phyloP scores from a whole-genome alignment of 2,113 vertebrate genomes.

The Tragelaphus strepsiceros region DNA sequence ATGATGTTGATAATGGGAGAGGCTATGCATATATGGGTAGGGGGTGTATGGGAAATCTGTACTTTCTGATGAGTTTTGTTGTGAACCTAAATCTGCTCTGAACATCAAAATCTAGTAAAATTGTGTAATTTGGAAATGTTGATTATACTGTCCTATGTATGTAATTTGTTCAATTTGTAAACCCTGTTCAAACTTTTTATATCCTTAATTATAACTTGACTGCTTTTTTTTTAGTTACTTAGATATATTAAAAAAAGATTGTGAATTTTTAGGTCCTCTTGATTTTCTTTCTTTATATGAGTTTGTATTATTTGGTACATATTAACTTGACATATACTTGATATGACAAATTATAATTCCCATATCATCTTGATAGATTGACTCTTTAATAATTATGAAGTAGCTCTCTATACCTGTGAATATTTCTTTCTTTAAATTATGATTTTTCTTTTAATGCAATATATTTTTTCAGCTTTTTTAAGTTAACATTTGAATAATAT shows the following conservation, averaged over 20 bases:
- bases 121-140: neutral
- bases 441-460: neutral
- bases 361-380: neutral
- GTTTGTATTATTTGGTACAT: neutral
- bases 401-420: neutral
- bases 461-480: neutral
- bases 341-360: neutral
- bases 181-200: neutral
- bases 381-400: neutral
- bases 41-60: neutral
- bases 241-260: neutral
- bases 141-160: neutral
- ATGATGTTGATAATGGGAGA: neutral
- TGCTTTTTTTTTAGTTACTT: neutral
- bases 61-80: neutral
- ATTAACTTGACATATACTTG: neutral
- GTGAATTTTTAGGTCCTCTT: neutral
- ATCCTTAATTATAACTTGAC: neutral
- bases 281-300: neutral
- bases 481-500: neutral
- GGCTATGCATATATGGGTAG: neutral
- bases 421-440: neutral
- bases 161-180: neutral
- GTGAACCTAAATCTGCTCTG: neutral
- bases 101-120: neutral